Base-by-base conservation (phyloP, 1,140 invertebrate genomes). In the Ceratitis capitata region DNA sequence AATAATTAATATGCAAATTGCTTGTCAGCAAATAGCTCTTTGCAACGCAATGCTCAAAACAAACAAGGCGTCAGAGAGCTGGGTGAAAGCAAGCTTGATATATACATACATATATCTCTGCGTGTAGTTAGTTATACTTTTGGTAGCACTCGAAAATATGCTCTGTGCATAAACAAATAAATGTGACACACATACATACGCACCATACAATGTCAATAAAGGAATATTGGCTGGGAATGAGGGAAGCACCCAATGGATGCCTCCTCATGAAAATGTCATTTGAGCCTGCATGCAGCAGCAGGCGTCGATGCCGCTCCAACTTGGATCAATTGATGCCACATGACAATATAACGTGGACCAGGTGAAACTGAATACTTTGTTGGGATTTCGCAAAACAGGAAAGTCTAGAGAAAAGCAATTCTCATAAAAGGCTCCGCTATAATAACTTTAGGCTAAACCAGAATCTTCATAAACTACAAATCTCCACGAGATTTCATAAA, bases 1-100 rank as follows among this genome's bases (percentile, higher is more conserved):
- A 90, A 90, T 90, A 90, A 90, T 90, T 90, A 90, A 90, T 90
- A 90, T 90, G 89, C 88, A 90, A 90, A 90, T 90, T 90, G 89
- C 88, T 89, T 85, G 89, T 87, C 87, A 87, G 88, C 87, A 90
- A 88, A 90, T 84, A 89, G 87, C 88, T 90, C 88, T 87, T 88
- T 87, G 87, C 84, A 87, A 86, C 85, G 16, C 9, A 84, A 86
- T 85, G n/a, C 84, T 45, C 56, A 39, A n/a, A 29, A 87, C 47
- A 86, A 53, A 61, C 47, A 83, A 86, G 83, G 83, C 61, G 84
- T 85, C 85, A 88, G 56, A 85, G 84, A 29, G 58, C 58, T n/a
- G 51, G 51, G n/a, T n/a, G n/a, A n/a, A n/a, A 6, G 51, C 23
- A 56, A 5, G 6, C 19, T 7, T 14, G 51, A 14, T 32, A 23